phyloP scores from a whole-genome alignment of 2,797 vertebrate species.

The Craterocephalus amniculus region DNA sequence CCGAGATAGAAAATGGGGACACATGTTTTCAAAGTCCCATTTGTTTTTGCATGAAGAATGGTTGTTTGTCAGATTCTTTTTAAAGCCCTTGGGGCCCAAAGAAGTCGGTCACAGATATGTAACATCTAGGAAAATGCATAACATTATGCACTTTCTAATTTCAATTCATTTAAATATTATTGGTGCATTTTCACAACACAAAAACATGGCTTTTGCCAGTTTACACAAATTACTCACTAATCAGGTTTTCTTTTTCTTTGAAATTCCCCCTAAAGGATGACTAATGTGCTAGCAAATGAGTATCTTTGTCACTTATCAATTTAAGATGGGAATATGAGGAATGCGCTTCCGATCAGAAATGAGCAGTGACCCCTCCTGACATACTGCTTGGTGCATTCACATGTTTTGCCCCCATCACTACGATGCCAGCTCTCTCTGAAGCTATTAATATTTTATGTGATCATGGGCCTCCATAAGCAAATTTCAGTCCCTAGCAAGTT shows the following conservation, averaged over 20 bases:
- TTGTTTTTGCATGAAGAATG: conserved; percentile 53
- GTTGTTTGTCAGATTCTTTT: conserved; percentile 49
- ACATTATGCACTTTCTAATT: conserved; percentile 54
- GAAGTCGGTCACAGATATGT: conserved; percentile 69
- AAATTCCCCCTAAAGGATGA: conserved; percentile 36
- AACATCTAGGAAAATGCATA: conserved; percentile 54
- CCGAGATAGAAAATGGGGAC: background rate
- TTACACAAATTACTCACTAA: conserved; percentile 52
- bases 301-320: conserved; percentile 25
- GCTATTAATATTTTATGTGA: conserved; percentile 96
- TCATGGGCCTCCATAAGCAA: conserved; percentile 95
- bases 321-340: conserved; percentile 24
- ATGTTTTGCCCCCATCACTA: conserved; percentile 57
- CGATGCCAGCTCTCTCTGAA: conserved; percentile 85
- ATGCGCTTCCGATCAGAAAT: conserved; percentile 44
- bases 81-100: conserved; percentile 40
- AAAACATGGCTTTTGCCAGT: conserved; percentile 54
- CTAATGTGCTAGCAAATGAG: background rate
- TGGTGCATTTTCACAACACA: conserved; percentile 35
- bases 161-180: conserved; percentile 69
- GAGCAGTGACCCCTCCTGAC: conserved; percentile 51
- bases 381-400: conserved; percentile 41
- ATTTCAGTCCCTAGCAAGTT: conserved; percentile 95
- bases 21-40: conserved; percentile 33
- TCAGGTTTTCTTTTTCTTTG: conserved; percentile 25